Percentiles rank a stretch among this genome's conserved stretches.
phyloP scores from a whole-genome alignment of 2,797 vertebrate species.

The Hippocampus kuda region DNA sequence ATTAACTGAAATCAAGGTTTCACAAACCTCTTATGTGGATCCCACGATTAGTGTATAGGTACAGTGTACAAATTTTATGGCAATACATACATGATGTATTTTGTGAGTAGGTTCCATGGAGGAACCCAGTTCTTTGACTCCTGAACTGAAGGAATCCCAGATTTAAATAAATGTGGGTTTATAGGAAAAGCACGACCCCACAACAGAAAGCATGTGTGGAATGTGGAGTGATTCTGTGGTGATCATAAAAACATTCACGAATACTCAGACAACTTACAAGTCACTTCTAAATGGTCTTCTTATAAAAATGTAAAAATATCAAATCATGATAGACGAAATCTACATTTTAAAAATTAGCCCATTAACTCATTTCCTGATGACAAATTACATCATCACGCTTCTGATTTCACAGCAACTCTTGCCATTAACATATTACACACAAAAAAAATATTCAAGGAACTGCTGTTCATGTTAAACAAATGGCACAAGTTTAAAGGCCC shows the following conservation, averaged over 20 bases:
- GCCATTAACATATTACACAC: conserved; percentile 13
- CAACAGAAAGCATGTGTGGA: conserved; percentile 22
- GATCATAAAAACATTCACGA: conserved; percentile 17
- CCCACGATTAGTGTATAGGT: no score
- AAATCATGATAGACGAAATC: not conserved
- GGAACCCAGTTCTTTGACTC: not conserved
- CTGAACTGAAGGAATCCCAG: not conserved
- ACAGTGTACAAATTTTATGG: no score
- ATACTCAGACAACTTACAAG: not conserved
- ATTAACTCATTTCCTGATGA: conserved; percentile 2
- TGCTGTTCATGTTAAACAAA: conserved; percentile 32
- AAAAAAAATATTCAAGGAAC: conserved; percentile 13
- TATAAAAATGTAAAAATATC: conserved; percentile 13
- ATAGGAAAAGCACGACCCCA: conserved; percentile 39
- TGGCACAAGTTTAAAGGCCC: conserved; percentile 43
- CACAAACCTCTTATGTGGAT: not conserved
- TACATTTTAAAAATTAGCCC: conserved; percentile 3
- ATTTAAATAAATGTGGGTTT: not conserved
- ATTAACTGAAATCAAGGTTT: not conserved
- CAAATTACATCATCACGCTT: not conserved
- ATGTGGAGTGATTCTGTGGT: conserved; percentile 32
- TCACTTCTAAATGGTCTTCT: not conserved
- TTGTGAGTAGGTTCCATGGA: not conserved
- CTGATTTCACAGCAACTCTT: not conserved
- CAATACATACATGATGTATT: no score